A percentile compares a stretch with the other conserved stretches of the same genome.
Conservation (phyloP, 2,113 vertebrate genomes). For the Odobenus rosmarus region DNA sequence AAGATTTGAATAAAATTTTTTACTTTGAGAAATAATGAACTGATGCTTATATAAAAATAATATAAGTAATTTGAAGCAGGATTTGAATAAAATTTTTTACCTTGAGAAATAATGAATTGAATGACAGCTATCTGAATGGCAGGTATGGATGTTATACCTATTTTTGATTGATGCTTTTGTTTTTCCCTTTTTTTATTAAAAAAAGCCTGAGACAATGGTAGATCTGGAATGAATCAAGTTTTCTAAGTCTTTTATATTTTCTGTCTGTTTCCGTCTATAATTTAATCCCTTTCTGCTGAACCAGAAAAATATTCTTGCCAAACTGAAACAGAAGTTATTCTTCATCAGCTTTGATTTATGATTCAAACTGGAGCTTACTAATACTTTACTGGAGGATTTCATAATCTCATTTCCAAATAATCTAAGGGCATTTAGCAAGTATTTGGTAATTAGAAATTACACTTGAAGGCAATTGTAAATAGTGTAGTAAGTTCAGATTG, state of each 20-base stretch:
- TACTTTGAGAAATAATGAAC: not conserved
- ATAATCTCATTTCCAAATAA: not conserved
- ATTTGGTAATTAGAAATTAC: conserved; percentile 13
- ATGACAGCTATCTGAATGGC: not conserved
- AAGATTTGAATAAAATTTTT: not conserved
- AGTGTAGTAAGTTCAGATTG: not conserved
- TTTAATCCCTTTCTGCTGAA: not conserved
- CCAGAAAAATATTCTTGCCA: conserved; percentile 18
- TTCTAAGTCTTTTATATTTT: not conserved
- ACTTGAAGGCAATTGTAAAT: not conserved
- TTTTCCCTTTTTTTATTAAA: not conserved
- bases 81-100: not conserved
- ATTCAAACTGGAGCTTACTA: not conserved
- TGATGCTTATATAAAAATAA: not conserved
- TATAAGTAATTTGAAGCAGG: not conserved
- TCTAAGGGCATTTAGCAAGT: not conserved
- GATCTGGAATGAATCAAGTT: not conserved
- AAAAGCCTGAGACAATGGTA: not conserved
- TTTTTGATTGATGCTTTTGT: not conserved
- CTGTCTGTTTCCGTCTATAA: not conserved
- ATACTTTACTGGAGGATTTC: not conserved
- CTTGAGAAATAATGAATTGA: not conserved
- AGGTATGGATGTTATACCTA: not conserved
- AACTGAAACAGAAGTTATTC: not conserved
- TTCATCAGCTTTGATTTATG: not conserved